Conservation (phyloP, 1,140 invertebrate genomes). For the Drosophila elegans region DNA sequence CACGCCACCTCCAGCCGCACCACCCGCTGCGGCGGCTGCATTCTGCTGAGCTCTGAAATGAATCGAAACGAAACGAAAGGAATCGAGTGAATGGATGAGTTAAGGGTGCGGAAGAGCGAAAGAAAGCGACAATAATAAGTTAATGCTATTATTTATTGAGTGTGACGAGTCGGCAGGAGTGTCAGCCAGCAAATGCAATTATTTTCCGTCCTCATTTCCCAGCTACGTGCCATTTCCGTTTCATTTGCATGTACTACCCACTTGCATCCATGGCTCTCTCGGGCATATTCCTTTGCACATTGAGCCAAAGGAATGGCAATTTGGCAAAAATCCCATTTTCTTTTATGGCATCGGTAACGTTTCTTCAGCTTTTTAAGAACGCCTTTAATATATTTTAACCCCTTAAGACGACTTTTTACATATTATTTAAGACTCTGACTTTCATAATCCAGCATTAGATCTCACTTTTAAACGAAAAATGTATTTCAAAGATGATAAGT, state of each 20-base stretch:
- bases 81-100: slow-evolving; percentile 41
- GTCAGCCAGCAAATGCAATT: slow-evolving; percentile 69
- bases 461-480: neutral
- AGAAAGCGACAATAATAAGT: slow-evolving; percentile 68
- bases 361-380: too few relatives aligned
- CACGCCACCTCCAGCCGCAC: slow-evolving; percentile 87
- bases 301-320: neutral
- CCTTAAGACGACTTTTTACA: too few relatives aligned
- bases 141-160: slow-evolving; percentile 75
- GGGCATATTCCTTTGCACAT: neutral
- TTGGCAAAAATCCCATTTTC: neutral
- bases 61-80: slow-evolving; percentile 9
- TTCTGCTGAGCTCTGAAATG: slow-evolving; percentile 73
- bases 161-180: slow-evolving; percentile 30
- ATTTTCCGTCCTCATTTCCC: slow-evolving; percentile 32
- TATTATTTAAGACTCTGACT: too few relatives aligned
- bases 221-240: slow-evolving; percentile 59
- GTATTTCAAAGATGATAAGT: neutral
- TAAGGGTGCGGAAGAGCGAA: slow-evolving; percentile 34
- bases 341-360: neutral
- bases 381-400: too few relatives aligned
- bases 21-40: slow-evolving; percentile 86
- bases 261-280: neutral
- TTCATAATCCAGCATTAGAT: too few relatives aligned
- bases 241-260: slow-evolving; percentile 55